Conservation (phyloP, 1,140 invertebrate genomes). For the Ptiloglossa arizonensis region DNA sequence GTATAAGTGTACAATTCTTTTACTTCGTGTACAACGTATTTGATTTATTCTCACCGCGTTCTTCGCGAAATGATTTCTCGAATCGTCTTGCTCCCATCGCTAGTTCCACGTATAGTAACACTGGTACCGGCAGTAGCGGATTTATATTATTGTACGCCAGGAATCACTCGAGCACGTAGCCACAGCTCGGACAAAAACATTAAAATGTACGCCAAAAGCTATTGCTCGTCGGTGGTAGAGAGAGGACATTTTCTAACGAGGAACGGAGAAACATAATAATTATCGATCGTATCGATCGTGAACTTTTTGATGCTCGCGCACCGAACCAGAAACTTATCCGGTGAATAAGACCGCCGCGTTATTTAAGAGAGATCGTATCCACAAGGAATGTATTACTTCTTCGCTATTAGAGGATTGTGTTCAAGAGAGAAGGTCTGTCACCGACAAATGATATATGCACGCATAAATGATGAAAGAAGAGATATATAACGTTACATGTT, state of each 20-base stretch:
- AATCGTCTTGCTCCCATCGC: constrained; percentile 3
- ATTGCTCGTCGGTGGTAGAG: neutral
- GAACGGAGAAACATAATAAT: constrained; percentile 11
- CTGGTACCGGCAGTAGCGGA: constrained; percentile 14
- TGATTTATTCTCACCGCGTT: no score
- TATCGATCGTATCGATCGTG: constrained; percentile 37
- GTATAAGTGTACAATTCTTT: no score
- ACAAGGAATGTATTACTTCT: constrained; percentile 15
- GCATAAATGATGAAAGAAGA: constrained; percentile 16
- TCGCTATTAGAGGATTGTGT: constrained; percentile 18
- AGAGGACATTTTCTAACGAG: constrained; percentile 41
- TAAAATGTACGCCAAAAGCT: constrained; percentile 34
- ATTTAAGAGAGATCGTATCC: constrained; percentile 19
- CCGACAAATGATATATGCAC: constrained; percentile 19
- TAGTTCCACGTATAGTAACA: constrained; percentile 5
- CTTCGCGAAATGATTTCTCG: no score
- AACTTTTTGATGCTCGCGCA: neutral
- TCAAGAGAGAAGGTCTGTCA: constrained; percentile 21
- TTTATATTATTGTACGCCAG: constrained; percentile 42
- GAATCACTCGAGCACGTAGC: neutral
- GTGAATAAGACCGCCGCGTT: neutral
- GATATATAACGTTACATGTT: neutral
- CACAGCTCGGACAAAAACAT: constrained; percentile 14
- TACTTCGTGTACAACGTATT: no score
- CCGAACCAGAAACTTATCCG: constrained; percentile 7